phyloP scores from a whole-genome alignment of 2,888 invertebrate species.

The Erpobdella octoculata region DNA sequence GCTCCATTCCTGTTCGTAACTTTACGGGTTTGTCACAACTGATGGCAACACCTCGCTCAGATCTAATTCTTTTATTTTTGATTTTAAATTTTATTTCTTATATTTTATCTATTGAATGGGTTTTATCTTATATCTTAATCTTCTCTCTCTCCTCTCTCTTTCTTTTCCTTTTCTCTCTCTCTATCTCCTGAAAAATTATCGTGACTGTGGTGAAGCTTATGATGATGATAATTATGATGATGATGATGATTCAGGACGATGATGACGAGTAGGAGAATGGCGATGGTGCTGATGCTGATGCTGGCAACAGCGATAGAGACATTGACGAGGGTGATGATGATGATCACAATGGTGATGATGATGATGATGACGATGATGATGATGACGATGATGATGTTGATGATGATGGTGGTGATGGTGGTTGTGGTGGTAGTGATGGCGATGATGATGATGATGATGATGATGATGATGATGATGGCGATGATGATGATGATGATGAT shows the following conservation, averaged over 20 bases:
- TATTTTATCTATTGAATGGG: too few species aligned
- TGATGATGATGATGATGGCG: not conserved
- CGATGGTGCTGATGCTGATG: slow-evolving; percentile 9
- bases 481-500: not conserved
- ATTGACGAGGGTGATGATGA: slow-evolving; percentile 15
- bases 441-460: not conserved
- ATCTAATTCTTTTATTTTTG: too few species aligned
- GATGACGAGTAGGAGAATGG: not conserved
- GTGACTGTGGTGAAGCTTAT: not conserved
- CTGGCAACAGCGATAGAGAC: not conserved
- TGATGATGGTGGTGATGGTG: not conserved
- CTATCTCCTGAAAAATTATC: too few species aligned
- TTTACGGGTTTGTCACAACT: too few species aligned
- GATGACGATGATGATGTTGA: slow-evolving; percentile 23
- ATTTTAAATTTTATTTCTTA: too few species aligned
- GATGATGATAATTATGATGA: not conserved
- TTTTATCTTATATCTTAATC: too few species aligned
- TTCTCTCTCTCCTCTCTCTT: too few species aligned
- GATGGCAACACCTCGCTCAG: too few species aligned
- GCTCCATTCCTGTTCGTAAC: too few species aligned
- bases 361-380: slow-evolving; percentile 22
- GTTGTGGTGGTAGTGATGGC: not conserved
- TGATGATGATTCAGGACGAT: not conserved
- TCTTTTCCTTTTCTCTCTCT: too few species aligned
- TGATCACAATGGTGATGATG: slow-evolving; percentile 18